Conservation (phyloP, 2,113 vertebrate genomes). For the Calidris pugnax region DNA sequence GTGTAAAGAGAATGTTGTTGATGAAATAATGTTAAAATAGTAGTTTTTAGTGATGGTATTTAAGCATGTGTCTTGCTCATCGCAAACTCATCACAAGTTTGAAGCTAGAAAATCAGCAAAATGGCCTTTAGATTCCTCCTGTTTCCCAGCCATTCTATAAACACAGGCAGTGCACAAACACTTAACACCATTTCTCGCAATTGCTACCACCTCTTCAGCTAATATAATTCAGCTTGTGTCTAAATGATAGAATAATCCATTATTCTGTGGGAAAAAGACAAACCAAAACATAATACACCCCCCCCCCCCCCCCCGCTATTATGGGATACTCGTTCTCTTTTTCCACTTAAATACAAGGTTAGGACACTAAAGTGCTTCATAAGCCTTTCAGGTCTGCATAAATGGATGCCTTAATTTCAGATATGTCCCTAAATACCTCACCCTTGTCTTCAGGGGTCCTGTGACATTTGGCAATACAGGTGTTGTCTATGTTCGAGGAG, state of each 20-base stretch:
- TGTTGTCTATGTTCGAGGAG: background rate
- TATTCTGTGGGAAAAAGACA: accelerated
- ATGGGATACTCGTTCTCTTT: background rate
- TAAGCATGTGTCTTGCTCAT: background rate
- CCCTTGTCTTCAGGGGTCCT: background rate
- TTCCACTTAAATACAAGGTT: background rate
- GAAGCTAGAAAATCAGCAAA: background rate
- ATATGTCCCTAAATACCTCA: background rate
- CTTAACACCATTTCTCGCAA: background rate
- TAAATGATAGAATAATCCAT: background rate
- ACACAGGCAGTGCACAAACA: background rate
- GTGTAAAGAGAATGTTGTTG: background rate
- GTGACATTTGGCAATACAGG: background rate
- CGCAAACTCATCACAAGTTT: background rate
- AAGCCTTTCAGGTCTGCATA: background rate
- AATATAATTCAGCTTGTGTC: background rate
- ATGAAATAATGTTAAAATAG: background rate
- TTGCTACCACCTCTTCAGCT: background rate
- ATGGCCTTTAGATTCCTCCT: background rate
- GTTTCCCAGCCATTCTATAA: background rate
- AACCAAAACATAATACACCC: background rate
- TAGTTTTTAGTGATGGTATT: background rate
- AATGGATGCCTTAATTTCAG: background rate
- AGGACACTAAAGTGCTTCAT: background rate
- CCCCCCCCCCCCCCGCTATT: accelerated